These are phyloP conservation scores for Porites rus DNA, from an alignment of 92 coral and sea anemone genomes.

Conservation along the genomic window DNA sequence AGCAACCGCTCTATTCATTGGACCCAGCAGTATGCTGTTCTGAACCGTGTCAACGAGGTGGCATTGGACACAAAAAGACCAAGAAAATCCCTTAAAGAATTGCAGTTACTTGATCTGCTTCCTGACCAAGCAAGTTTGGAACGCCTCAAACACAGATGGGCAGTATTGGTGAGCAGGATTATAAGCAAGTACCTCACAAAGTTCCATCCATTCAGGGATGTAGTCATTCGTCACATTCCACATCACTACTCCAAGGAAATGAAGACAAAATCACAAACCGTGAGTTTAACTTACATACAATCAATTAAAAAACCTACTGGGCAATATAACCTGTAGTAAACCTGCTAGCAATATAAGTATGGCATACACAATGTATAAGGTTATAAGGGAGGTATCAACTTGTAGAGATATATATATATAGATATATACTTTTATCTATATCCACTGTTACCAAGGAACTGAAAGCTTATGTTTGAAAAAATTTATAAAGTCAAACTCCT, in stretches of 20 bases:
- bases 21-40: slow-evolving; percentile 68
- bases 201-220: slow-evolving; percentile 34
- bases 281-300: background rate
- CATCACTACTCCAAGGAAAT: slow-evolving; percentile 40
- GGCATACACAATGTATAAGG: slow-evolving; percentile 22
- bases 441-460: slow-evolving; percentile 11
- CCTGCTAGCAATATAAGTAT: slow-evolving; percentile 11
- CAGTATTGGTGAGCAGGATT: slow-evolving; percentile 57
- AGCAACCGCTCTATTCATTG: slow-evolving; percentile 59
- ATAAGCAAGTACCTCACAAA: slow-evolving; percentile 40
- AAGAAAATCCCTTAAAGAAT: slow-evolving; percentile 18
- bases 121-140: slow-evolving; percentile 52
- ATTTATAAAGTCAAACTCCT: background rate
- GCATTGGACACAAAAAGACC: slow-evolving; percentile 9
- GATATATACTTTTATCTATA: background rate
- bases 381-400: background rate
- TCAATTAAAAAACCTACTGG: slow-evolving; percentile 6
- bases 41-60: slow-evolving; percentile 28
- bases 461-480: slow-evolving; percentile 8
- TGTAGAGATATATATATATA: background rate
- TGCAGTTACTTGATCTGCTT: slow-evolving; percentile 60
- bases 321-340: no score
- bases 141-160: slow-evolving; percentile 51
- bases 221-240: slow-evolving; percentile 61
- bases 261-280: background rate